These are phyloP conservation scores for Ptychadena robeensis DNA, from an alignment of 2,797 vertebrate genomes.

Conservation along the genomic window DNA sequence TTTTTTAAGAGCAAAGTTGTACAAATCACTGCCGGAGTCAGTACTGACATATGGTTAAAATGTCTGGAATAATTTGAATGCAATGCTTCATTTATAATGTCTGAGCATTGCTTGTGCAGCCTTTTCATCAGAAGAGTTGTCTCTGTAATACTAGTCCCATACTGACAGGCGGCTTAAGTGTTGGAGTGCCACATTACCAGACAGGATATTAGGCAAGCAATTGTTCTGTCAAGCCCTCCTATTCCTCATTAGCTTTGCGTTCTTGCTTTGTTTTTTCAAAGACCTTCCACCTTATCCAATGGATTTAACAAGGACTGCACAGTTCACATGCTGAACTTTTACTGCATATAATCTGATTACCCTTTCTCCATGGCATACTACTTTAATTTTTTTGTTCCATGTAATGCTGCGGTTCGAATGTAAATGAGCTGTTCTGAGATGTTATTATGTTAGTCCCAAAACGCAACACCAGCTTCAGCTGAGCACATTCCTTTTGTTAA, in stretches of 20 bases:
- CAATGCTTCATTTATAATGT: slow-evolving; percentile 19
- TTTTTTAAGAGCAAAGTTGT: background rate
- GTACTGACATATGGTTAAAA: slow-evolving; percentile 5
- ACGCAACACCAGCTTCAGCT: background rate
- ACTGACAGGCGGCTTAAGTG: slow-evolving; percentile 29
- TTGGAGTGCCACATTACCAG: slow-evolving; percentile 33
- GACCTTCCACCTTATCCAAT: slow-evolving; percentile 41
- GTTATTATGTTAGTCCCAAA: slow-evolving; percentile 26
- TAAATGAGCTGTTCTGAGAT: slow-evolving; percentile 37
- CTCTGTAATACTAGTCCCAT: background rate
- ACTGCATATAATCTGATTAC: slow-evolving; percentile 56
- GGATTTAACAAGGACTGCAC: slow-evolving; percentile 46
- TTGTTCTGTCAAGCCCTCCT: slow-evolving; percentile 38
- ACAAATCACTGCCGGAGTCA: slow-evolving; percentile 6
- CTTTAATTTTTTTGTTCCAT: slow-evolving; percentile 36
- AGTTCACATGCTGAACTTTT: slow-evolving; percentile 38
- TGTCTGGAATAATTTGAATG: slow-evolving; percentile 31
- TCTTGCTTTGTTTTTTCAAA: slow-evolving; percentile 42
- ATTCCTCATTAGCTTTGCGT: slow-evolving; percentile 28
- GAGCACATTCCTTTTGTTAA: slow-evolving; percentile 35
- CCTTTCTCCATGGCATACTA: slow-evolving; percentile 8
- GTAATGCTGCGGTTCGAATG: slow-evolving; percentile 30
- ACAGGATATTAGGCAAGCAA: slow-evolving; percentile 51
- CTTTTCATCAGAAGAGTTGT: background rate
- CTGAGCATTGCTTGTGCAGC: slow-evolving; percentile 15